These are phyloP conservation scores for Oreohelix idahoensis DNA, from an alignment of 1,140 invertebrate species.

Conservation along the genomic window DNA sequence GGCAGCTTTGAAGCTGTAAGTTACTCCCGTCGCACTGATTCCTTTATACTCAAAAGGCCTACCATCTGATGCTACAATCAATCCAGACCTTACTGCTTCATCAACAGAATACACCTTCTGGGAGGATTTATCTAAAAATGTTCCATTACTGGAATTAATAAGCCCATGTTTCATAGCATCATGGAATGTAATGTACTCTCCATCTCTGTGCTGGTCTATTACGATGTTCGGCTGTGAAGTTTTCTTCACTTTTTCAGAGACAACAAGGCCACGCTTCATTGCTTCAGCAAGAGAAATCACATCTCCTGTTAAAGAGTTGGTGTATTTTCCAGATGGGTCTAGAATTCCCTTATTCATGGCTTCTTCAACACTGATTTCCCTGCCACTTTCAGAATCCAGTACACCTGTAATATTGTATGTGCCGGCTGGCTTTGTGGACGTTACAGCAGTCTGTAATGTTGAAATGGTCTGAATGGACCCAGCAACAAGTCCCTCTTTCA, in stretches of 20 bases:
- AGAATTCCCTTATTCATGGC: slow-evolving; percentile 71
- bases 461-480: slow-evolving; percentile 64
- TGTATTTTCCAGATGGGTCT: slow-evolving; percentile 64
- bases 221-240: slow-evolving; percentile 53
- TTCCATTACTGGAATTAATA: slow-evolving; percentile 83
- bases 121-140: slow-evolving; percentile 84
- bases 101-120: slow-evolving; percentile 82
- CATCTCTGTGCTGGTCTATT: neutral
- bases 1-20: slow-evolving; percentile 62
- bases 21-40: slow-evolving; percentile 50
- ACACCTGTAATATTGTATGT: slow-evolving; percentile 80
- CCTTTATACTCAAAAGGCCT: slow-evolving; percentile 59
- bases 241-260: slow-evolving; percentile 80
- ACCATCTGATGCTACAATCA: slow-evolving; percentile 85
- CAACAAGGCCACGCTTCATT: slow-evolving; percentile 84
- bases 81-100: slow-evolving; percentile 82
- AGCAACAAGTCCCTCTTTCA: slow-evolving; percentile 85
- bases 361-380: slow-evolving; percentile 56
- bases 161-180: slow-evolving; percentile 85
- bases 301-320: slow-evolving; percentile 87
- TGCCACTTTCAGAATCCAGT: slow-evolving; percentile 82
- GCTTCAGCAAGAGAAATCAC: slow-evolving; percentile 84
- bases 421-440: slow-evolving; percentile 49
- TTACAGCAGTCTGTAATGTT: slow-evolving; percentile 67
- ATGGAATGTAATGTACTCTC: slow-evolving; percentile 75